These are phyloP conservation scores for Ptiloglossa arizonensis DNA, from an alignment of 1,140 invertebrate genomes.

Conservation along the genomic window DNA sequence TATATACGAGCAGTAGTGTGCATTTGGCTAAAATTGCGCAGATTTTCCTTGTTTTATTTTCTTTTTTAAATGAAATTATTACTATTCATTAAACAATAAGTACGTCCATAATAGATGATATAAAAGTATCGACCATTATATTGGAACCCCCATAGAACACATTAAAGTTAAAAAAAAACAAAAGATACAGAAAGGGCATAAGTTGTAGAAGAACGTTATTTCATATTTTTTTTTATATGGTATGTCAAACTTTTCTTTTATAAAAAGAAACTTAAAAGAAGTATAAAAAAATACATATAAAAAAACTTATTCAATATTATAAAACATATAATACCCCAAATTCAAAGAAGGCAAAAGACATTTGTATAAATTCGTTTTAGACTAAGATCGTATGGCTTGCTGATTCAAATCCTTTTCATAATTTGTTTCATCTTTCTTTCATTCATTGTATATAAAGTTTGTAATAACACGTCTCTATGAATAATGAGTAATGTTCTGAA, in stretches of 20 bases:
- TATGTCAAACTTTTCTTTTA: slow-evolving; percentile 16
- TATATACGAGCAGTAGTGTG: slow-evolving; percentile 66
- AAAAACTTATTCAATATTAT: slow-evolving; percentile 44
- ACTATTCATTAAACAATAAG: slow-evolving; percentile 54
- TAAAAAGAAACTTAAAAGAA: slow-evolving; percentile 37
- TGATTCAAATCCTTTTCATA: slow-evolving; percentile 32
- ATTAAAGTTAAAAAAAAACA: slow-evolving; percentile 20
- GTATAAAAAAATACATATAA: slow-evolving; percentile 35
- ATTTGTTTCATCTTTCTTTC: slow-evolving; percentile 47
- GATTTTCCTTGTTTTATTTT: slow-evolving; percentile 31
- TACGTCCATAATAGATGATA: slow-evolving; percentile 28
- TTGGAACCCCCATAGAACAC: slow-evolving; percentile 12
- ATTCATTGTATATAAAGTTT: slow-evolving; percentile 47
- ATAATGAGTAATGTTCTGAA: slow-evolving; percentile 57
- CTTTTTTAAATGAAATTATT: slow-evolving; percentile 47
- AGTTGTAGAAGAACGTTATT: slow-evolving; percentile 27
- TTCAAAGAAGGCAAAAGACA: slow-evolving; percentile 36
- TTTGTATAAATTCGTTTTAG: slow-evolving; percentile 35
- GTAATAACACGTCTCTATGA: slow-evolving; percentile 42
- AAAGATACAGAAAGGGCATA: slow-evolving; percentile 23
- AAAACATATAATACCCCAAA: slow-evolving; percentile 41
- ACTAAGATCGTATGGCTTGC: slow-evolving; percentile 31
- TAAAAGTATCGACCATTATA: slow-evolving; percentile 29
- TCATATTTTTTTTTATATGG: slow-evolving; percentile 8
- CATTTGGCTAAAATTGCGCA: slow-evolving; percentile 63